Percentiles rank a stretch among this genome's conserved stretches.
These are phyloP conservation scores for Octodonta nipae DNA, from an alignment of 2,888 invertebrate genomes.

Conservation along the genomic window DNA sequence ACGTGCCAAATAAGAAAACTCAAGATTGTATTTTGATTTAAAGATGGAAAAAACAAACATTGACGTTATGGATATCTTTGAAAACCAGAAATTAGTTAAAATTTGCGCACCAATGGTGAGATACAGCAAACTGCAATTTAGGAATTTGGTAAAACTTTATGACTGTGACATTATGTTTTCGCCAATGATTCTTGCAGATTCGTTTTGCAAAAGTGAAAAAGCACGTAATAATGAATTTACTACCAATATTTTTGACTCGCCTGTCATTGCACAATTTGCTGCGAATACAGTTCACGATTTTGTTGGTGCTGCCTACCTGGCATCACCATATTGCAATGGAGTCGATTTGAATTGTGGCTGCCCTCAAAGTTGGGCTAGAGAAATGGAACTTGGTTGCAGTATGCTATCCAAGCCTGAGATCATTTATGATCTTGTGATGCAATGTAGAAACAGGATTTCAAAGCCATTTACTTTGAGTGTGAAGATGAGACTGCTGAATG, in stretches of 20 bases:
- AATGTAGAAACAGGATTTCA: slow-evolving; percentile 58
- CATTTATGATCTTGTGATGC: slow-evolving; percentile 65
- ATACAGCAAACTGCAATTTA: slow-evolving; percentile 73
- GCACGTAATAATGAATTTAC: slow-evolving; percentile 74
- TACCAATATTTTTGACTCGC: slow-evolving; percentile 47
- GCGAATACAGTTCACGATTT: slow-evolving; percentile 74
- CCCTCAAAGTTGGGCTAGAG: slow-evolving; percentile 89
- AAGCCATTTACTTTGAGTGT: slow-evolving; percentile 75
- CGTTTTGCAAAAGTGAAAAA: slow-evolving; percentile 76
- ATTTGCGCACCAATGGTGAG: slow-evolving; percentile 94
- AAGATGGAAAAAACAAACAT: slow-evolving; percentile 8
- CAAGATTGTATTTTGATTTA: too few species aligned
- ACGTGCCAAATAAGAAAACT: too few species aligned
- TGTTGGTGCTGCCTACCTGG: slow-evolving; percentile 68
- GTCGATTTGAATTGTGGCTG: slow-evolving; percentile 96
- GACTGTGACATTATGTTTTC: slow-evolving; percentile 83
- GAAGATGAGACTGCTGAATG: slow-evolving; percentile 73
- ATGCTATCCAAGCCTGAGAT: slow-evolving; percentile 71
- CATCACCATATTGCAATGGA: slow-evolving; percentile 71
- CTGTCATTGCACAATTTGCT: slow-evolving; percentile 89
- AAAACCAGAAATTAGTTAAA: slow-evolving; percentile 49
- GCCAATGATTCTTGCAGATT: slow-evolving; percentile 93
- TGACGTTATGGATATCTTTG: slow-evolving; percentile 53
- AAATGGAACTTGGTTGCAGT: slow-evolving; percentile 78
- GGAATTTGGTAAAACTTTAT: slow-evolving; percentile 62